phyloP scores from a whole-genome alignment of 92 coral and sea anemone species.

The Phenganax subtilis region DNA sequence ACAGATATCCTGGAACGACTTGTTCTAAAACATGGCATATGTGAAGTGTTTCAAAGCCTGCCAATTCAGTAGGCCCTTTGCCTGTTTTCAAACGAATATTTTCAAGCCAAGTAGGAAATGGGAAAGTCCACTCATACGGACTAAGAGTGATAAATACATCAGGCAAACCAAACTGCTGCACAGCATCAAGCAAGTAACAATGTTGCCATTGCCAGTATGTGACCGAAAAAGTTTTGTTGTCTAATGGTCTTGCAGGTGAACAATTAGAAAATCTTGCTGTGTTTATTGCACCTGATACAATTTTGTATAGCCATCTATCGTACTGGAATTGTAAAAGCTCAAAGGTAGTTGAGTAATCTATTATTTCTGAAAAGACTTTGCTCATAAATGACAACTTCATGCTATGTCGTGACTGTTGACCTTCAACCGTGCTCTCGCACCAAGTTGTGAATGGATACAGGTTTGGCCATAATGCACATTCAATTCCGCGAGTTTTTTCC shows the following conservation, averaged over 20 bases:
- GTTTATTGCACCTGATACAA: slow-evolving; percentile 32
- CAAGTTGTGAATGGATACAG: slow-evolving; percentile 32
- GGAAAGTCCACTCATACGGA: not conserved
- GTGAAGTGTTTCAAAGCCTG: slow-evolving; percentile 10
- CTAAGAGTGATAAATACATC: slow-evolving; percentile 17
- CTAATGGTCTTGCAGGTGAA: slow-evolving; percentile 24
- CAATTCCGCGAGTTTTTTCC: slow-evolving; percentile 28
- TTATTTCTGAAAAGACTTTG: slow-evolving; percentile 5
- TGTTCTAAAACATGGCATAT: slow-evolving; percentile 13
- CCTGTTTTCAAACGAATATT: not conserved
- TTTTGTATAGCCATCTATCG: slow-evolving; percentile 38
- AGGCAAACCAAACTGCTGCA: slow-evolving; percentile 26
- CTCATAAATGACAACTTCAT: slow-evolving; percentile 20
- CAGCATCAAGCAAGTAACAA: slow-evolving; percentile 15
- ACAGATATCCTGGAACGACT: slow-evolving; percentile 15
- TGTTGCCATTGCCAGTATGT: slow-evolving; percentile 39
- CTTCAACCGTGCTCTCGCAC: slow-evolving; percentile 43
- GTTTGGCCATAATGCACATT: slow-evolving; percentile 46
- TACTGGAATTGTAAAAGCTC: slow-evolving; percentile 32
- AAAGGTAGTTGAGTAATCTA: slow-evolving; percentile 31
- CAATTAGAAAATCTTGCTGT: slow-evolving; percentile 4
- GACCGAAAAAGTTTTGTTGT: slow-evolving; percentile 19
- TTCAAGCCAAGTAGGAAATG: slow-evolving; percentile 18
- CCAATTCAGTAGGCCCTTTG: slow-evolving; percentile 3
- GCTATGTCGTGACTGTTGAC: not conserved